Percentiles rank a stretch among this genome's conserved stretches.
Conservation (phyloP, 2,888 invertebrate genomes). For the Mythimna pallens region DNA sequence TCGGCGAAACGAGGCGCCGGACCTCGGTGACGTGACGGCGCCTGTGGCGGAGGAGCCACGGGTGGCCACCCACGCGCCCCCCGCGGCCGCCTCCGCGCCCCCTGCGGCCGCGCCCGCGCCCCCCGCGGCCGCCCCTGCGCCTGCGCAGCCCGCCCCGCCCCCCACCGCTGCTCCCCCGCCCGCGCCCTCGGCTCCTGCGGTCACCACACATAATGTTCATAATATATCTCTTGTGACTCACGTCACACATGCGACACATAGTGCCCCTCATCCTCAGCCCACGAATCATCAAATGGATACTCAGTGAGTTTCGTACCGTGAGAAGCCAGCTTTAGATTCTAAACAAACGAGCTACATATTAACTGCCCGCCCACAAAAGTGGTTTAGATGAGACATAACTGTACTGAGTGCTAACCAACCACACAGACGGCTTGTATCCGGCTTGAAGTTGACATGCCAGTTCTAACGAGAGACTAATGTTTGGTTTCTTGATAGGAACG, state of each 20-base stretch:
- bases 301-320: constrained; percentile 51
- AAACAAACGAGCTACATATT: not conserved
- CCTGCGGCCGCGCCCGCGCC: constrained; percentile 50
- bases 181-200: constrained; percentile 57
- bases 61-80: constrained; percentile 33
- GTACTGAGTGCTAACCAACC: no score
- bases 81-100: constrained; percentile 40
- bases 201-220: constrained; percentile 32
- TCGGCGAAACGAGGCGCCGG: constrained; percentile 83
- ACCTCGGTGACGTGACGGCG: constrained; percentile 86
- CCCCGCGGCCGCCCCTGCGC: constrained; percentile 30
- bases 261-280: constrained; percentile 23
- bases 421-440: no score
- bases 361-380: not conserved
- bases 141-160: no score
- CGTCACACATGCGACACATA: constrained; percentile 38
- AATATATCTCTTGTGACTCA: constrained; percentile 29
- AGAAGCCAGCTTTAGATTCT: not conserved
- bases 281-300: constrained; percentile 52
- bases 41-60: constrained; percentile 34
- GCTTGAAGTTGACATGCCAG: no score
- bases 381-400: no score
- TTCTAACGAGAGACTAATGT: no score
- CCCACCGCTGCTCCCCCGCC: constrained; percentile 46
- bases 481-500: no score